Evolutionary conservation across 35 echinoderm and acorn worm genomes (phyloP), one percentile per base, ranked within the genome.

Genomic region (Heliocidaris tuberculata): DNA sequence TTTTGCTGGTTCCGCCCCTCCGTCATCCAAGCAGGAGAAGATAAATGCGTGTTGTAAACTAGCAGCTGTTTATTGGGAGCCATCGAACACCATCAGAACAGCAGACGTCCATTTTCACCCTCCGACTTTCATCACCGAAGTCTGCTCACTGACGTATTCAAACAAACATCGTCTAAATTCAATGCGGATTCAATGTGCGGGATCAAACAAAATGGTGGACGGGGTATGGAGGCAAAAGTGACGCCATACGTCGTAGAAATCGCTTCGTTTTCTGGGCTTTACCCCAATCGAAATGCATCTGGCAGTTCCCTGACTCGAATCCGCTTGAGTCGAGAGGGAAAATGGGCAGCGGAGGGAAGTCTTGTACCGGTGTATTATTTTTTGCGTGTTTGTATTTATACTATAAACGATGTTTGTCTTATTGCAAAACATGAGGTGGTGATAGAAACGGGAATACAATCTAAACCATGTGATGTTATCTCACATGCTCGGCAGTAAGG

Each of bases 331-430:
- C 87, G 32, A 89, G 47, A 47, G n/a, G 24, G 87, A 2, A 48
- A 15, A 47, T 89, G 6, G 16, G 29, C 87, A 17, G 12, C 87
- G 31, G 11, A 89, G 31, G 31, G 87, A 89, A 89, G 87, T 89
- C 47, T 32, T 48, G 87, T 15, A 48, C 87, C 87, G 87, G 31
- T 6, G 13, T 93, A 93, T 93, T 93, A 93, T 93, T 93, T 93
- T 59, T 93, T 93, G 91, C 48, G 29, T 59, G 91, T 93, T 93
- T 93, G 91, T 93, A 59, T 93, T 93, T 93, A 59, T 93, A 48
- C 91, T 93, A 48, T 93, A 93, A 93, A 59, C 91, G 91, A 93
- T 93, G 91, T 93, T 93, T 93, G 91, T 93, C 91, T 93, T 93
- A 52, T 93, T 93, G 50, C 91, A 93, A 93, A 93, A 93, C 91